Conservation (phyloP, 2,888 invertebrate genomes). For the Fragum sueziense region DNA sequence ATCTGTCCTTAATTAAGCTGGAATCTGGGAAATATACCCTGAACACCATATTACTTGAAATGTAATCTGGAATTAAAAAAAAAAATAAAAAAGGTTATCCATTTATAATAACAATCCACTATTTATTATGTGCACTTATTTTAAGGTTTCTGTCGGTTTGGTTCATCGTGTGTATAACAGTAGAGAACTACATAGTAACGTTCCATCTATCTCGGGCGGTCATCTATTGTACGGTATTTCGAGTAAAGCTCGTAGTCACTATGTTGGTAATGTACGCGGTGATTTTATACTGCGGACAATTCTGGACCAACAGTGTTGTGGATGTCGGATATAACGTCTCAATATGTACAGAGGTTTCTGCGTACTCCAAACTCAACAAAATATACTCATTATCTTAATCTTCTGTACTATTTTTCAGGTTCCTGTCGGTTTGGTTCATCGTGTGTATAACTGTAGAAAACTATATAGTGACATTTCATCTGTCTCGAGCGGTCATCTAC, state of each 20-base stretch:
- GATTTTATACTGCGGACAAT: slow-evolving; percentile 56
- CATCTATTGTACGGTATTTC: slow-evolving; percentile 65
- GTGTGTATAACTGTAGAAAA: slow-evolving; percentile 93
- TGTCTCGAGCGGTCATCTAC: slow-evolving; percentile 64
- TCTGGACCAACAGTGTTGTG: slow-evolving; percentile 62
- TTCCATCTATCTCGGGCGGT: slow-evolving; percentile 69
- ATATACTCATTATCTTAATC: slow-evolving; percentile 64
- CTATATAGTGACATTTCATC: slow-evolving; percentile 85
- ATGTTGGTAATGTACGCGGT: slow-evolving; percentile 57
- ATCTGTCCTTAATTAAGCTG: too few relatives aligned
- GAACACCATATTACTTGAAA: too few relatives aligned
- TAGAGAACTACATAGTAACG: slow-evolving; percentile 88
- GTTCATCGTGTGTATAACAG: slow-evolving; percentile 93
- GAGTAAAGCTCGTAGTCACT: slow-evolving; percentile 64
- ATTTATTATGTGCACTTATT: too few relatives aligned
- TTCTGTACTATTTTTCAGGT: slow-evolving; percentile 66
- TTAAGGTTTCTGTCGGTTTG: slow-evolving; percentile 85
- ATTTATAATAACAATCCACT: too few relatives aligned
- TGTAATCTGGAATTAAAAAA: too few relatives aligned
- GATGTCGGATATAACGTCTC: slow-evolving; percentile 33
- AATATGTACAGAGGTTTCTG: slow-evolving; percentile 60
- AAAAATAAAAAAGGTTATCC: too few relatives aligned
- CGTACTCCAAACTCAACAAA: slow-evolving; percentile 58
- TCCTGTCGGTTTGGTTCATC: slow-evolving; percentile 88
- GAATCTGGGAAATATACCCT: too few relatives aligned